Conservation (phyloP, 2,888 invertebrate genomes). For the Habroteleia sp. region DNA sequence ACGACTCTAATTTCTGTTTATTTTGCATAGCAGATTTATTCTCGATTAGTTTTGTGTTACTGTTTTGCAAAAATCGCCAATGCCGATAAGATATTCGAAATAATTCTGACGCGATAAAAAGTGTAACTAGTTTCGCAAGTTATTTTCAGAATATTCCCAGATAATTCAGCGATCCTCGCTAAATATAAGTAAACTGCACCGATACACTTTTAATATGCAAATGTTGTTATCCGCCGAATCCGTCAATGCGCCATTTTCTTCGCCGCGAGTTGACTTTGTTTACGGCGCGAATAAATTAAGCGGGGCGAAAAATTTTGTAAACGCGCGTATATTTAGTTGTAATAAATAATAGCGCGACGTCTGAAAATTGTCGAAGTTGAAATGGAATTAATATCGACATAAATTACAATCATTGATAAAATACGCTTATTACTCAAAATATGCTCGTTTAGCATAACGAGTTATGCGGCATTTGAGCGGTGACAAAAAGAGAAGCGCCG, state of each 20-base stretch:
- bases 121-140: conserved; percentile 50
- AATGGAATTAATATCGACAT: conserved; percentile 62
- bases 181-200: conserved; percentile 25
- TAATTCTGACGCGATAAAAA: conserved; percentile 27
- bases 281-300: conserved; percentile 16
- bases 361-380: conserved; percentile 32
- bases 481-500: conserved; percentile 19
- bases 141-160: conserved; percentile 48
- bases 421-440: conserved; percentile 62
- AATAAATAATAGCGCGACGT: conserved; percentile 45
- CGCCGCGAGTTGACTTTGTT: not conserved
- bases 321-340: conserved; percentile 49
- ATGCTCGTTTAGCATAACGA: conserved; percentile 58
- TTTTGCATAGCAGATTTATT: conserved; percentile 54
- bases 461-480: conserved; percentile 42
- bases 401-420: conserved; percentile 64
- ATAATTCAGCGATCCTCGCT: conserved; percentile 21
- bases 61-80: conserved; percentile 27
- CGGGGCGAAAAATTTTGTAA: conserved; percentile 35
- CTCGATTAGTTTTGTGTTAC: conserved; percentile 56
- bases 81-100: conserved; percentile 57
- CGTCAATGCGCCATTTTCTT: not conserved
- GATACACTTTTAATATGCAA: conserved; percentile 29
- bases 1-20: conserved; percentile 45
- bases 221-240: conserved; percentile 3